Conservation (phyloP, 1,140 invertebrate genomes). For the Mesaphorura yosii region DNA sequence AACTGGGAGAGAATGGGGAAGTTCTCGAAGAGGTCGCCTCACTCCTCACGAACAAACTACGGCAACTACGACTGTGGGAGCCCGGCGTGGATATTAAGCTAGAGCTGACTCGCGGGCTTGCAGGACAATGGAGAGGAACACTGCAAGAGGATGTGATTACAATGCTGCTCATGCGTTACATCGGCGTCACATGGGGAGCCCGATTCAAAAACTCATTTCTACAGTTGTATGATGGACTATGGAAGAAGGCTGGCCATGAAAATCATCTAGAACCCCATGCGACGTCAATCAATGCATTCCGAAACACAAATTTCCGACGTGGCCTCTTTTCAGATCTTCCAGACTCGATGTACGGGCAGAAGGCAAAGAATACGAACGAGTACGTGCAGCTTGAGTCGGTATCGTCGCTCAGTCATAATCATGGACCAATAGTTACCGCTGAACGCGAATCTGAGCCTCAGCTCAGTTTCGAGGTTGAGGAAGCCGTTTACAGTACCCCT, state of each 20-base stretch:
- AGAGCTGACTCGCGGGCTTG: slow-evolving; percentile 11
- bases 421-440: too few relatives aligned
- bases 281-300: slow-evolving; percentile 4
- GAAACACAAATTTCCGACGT: neutral
- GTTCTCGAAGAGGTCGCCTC: slow-evolving; percentile 15
- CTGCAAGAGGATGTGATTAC: slow-evolving; percentile 23
- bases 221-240: slow-evolving; percentile 12
- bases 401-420: too few relatives aligned
- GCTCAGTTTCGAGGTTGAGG: too few relatives aligned
- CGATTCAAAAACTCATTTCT: slow-evolving; percentile 4
- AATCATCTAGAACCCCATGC: neutral
- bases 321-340: slow-evolving; percentile 11
- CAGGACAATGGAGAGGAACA: slow-evolving; percentile 9
- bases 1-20: slow-evolving; percentile 14
- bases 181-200: slow-evolving; percentile 14
- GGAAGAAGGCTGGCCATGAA: slow-evolving; percentile 1
- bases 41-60: slow-evolving; percentile 12
- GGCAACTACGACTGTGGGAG: slow-evolving; percentile 8
- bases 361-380: slow-evolving; percentile 4
- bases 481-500: too few relatives aligned
- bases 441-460: too few relatives aligned
- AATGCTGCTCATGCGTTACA: slow-evolving; percentile 14
- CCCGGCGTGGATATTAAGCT: slow-evolving; percentile 4
- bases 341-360: slow-evolving; percentile 7
- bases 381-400: slow-evolving; percentile 8